phyloP scores from a whole-genome alignment of 2,113 vertebrate genomes.

The Calcarius ornatus region DNA sequence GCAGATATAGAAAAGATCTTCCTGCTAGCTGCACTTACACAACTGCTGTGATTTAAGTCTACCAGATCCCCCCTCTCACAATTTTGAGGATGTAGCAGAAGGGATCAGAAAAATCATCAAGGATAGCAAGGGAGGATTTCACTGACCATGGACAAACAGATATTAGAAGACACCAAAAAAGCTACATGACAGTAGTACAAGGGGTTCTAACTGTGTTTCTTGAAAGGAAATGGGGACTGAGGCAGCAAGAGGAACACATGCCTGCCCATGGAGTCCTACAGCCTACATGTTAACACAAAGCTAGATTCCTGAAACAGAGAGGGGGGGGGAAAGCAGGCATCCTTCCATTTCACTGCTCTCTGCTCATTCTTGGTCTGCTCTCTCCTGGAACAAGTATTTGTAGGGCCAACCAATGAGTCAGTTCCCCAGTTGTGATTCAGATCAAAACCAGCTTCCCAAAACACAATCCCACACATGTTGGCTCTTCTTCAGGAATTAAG shows the following conservation, averaged over 20 bases:
- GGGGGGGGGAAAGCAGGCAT: neutral
- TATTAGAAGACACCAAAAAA: neutral
- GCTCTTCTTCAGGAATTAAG: neutral
- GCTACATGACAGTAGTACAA: neutral
- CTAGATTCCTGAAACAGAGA: neutral
- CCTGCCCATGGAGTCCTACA: neutral
- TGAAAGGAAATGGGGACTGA: neutral
- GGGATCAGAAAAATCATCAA: neutral
- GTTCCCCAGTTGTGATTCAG: neutral
- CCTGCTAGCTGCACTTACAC: neutral
- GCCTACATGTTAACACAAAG: neutral
- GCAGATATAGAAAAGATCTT: neutral
- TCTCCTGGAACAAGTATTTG: neutral
- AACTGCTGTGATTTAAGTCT: neutral
- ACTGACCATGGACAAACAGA: neutral
- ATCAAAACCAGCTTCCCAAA: neutral
- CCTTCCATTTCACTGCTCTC: neutral
- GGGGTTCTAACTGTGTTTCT: neutral
- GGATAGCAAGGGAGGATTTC: neutral
- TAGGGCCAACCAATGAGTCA: neutral
- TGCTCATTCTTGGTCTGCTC: neutral
- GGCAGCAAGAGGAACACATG: neutral
- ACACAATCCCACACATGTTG: neutral
- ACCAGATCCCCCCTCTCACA: neutral
- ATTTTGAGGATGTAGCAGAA: neutral